Evolutionary conservation across 2,797 vertebrate genomes (phyloP).

Genomic region (Neoniphon sammara): DNA sequence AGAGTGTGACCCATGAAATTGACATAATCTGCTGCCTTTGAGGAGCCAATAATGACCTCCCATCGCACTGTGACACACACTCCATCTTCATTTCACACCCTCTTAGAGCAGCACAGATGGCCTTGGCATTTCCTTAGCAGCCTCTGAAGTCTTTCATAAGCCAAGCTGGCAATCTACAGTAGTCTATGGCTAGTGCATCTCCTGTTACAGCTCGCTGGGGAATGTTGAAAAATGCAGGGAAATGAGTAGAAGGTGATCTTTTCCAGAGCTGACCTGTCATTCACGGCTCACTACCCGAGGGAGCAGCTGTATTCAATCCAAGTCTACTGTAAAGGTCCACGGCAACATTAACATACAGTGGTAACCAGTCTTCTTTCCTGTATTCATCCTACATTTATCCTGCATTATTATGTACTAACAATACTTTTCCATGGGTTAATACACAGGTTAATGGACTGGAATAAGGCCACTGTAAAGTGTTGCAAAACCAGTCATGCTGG

Average conservation of each 20-base stretch:
- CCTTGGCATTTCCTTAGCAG: conserved; percentile 76
- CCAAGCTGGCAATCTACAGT: conserved; percentile 27
- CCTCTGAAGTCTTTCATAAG: conserved; percentile 54
- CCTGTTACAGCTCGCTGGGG: conserved; percentile 25
- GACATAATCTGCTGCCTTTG: conserved; percentile 82
- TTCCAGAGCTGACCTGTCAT: background rate
- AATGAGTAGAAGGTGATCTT: conserved; percentile 1
- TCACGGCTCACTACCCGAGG: background rate
- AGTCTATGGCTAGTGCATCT: conserved; percentile 23
- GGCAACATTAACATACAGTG: background rate
- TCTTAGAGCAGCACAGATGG: conserved; percentile 76
- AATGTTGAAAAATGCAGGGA: conserved; percentile 30
- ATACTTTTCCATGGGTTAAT: conserved; percentile 64
- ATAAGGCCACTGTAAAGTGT: conserved; percentile 68
- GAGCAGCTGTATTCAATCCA: background rate
- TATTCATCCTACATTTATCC: conserved; percentile 34
- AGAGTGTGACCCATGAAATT: conserved; percentile 81
- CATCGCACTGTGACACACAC: conserved; percentile 74
- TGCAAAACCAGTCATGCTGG: conserved; percentile 71
- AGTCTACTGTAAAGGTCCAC: background rate
- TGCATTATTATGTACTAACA: conserved; percentile 54
- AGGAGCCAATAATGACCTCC: conserved; percentile 81
- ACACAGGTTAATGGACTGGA: conserved; percentile 69
- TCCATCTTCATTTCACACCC: conserved; percentile 83
- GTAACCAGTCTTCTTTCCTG: conserved; percentile 8